Base-by-base conservation (phyloP, 1,140 invertebrate genomes). In the Liolophura sinensis region DNA sequence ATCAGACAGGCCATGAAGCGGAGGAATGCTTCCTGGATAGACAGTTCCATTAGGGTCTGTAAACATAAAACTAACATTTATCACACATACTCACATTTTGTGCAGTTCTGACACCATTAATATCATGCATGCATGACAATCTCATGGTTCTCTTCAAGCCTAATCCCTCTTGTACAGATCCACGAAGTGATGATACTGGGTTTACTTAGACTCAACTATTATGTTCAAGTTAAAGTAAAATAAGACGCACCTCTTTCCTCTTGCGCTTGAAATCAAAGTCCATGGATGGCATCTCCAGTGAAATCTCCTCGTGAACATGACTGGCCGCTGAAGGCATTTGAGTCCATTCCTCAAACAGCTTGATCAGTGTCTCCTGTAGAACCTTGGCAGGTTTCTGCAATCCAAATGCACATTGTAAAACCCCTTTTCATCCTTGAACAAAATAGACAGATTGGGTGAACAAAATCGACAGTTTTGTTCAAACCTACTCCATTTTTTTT, bases 21-120 rank as follows among this genome's bases (percentile, higher is more conserved):
- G 40, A 99, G 87, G 85, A 99, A 99, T 9, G 95, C 93, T 84
- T 99, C 97, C 85, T 98, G 96, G 64, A 99, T 99, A 83, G 93
- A 91, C 59, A 96, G 85, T 80, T 99, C 96, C 68, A 97, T 82
- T 62, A 84, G 57, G 68, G 77, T 77, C 83, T 84, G 69, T 62
- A 73, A 71, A 7, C 62, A 20, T 54, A 12, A 12, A 15, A 46
- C 20, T 9, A 62, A 54, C 60, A 50, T 24, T 50, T 25, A 24
- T 46, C 61, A 60, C 15, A n/a, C n/a, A n/a, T n/a, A n/a, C n/a
- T n/a, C n/a, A n/a, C n/a, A n/a, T n/a, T n/a, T n/a, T n/a, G n/a
- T n/a, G n/a, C n/a, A n/a, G n/a, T n/a, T n/a, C 9, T 40, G 3
- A 40, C 31, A 40, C 31, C 31, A 40, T 3, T 5, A 40, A 40